Percentiles rank a stretch among this genome's conserved stretches.
phyloP scores from a whole-genome alignment of 2,797 vertebrate genomes.

The Alauda arvensis region DNA sequence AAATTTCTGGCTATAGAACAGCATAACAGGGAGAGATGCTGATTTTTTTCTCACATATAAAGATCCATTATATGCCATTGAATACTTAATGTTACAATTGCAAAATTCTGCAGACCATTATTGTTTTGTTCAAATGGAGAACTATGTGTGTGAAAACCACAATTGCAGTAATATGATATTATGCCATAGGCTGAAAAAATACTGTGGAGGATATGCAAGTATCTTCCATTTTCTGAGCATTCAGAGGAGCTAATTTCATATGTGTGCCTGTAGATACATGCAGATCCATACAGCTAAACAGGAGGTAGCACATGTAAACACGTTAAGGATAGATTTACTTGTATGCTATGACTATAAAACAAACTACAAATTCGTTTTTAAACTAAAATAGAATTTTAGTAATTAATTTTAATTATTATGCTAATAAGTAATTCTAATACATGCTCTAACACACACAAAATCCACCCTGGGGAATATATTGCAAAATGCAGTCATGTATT shows the following conservation, averaged over 20 bases:
- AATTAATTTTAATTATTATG: neutral
- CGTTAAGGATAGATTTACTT: neutral
- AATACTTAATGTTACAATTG: neutral
- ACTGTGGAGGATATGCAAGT: neutral
- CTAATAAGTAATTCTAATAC: neutral
- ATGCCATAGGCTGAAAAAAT: neutral
- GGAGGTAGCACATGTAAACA: accelerated
- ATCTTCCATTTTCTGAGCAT: neutral
- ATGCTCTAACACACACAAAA: neutral
- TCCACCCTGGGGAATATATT: neutral
- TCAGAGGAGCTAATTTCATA: neutral
- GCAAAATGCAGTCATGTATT: neutral
- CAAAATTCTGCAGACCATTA: neutral
- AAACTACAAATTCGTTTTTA: neutral
- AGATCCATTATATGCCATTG: neutral
- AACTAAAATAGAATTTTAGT: neutral
- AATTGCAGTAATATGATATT: neutral
- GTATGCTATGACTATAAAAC: neutral
- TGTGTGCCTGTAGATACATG: neutral
- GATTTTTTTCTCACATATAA: neutral
- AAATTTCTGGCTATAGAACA: neutral
- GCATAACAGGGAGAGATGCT: neutral
- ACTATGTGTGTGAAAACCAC: neutral
- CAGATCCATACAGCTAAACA: neutral
- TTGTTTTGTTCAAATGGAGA: neutral